Conservation (phyloP, 1,140 invertebrate species). For the Drosophila murphyi region DNA sequence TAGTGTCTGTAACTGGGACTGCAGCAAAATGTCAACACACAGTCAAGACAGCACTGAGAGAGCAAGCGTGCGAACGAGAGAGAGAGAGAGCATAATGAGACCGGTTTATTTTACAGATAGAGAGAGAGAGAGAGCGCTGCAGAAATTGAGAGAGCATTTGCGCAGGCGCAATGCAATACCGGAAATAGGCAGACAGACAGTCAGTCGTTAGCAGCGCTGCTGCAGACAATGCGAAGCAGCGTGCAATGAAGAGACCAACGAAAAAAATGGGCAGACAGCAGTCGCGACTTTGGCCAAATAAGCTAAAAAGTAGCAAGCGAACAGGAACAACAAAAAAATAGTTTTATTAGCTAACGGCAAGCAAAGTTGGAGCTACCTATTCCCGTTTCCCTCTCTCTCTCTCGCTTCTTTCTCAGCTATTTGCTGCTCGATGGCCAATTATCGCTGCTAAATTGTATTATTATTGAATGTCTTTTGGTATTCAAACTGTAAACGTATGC, state of each 20-base stretch:
- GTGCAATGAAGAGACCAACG: slow-evolving; percentile 34
- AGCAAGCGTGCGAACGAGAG: slow-evolving; percentile 1
- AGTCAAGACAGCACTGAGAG: slow-evolving; percentile 21
- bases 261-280: slow-evolving; percentile 11
- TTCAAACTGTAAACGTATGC: slow-evolving; percentile 21
- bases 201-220: neutral
- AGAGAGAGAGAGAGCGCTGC: slow-evolving; percentile 12
- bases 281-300: slow-evolving; percentile 24
- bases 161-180: slow-evolving; percentile 45
- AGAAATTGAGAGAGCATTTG: slow-evolving; percentile 33
- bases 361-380: slow-evolving; percentile 31
- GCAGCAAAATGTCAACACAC: slow-evolving; percentile 72
- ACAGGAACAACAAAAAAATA: slow-evolving; percentile 44
- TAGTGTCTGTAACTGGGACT: slow-evolving; percentile 22
- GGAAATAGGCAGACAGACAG: slow-evolving; percentile 34
- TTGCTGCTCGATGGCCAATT: slow-evolving; percentile 68
- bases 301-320: slow-evolving; percentile 39
- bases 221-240: slow-evolving; percentile 41
- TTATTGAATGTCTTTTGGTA: slow-evolving; percentile 58
- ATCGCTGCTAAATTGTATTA: slow-evolving; percentile 74
- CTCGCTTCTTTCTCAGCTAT: neutral
- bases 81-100: slow-evolving; percentile 27
- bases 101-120: slow-evolving; percentile 31
- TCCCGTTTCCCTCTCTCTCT: neutral
- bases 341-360: slow-evolving; percentile 47